Base-by-base conservation (phyloP, 2,113 vertebrate species). In the Periophthalmodon schlosseri region DNA sequence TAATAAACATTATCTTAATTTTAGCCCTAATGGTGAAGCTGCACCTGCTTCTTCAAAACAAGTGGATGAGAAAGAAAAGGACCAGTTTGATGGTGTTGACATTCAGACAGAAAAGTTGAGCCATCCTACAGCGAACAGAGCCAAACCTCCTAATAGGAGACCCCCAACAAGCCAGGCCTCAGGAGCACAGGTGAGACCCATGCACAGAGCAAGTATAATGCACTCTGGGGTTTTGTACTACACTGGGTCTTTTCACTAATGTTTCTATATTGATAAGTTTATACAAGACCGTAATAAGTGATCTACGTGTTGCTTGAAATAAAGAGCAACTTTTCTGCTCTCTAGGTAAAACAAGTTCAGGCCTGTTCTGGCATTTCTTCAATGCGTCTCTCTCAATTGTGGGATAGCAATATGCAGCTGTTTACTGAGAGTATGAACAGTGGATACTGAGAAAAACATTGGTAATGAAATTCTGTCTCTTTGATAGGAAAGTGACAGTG, bases 81-180 rank as follows among this genome's bases (percentile, higher is more conserved):
- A 92, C 18, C 77, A 90, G 61, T 94, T 95, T 76, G 92, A 94
- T 8, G 86, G 84, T 8, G 16, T 94, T 33, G 90, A 92, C 1
- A 81, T 93, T 61, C 77, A 80, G 36, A 82, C 88, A n/a, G 87
- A 88, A 28, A 94, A 93, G 84, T 87, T 94, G 67, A 93, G 15
- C 73, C 94, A 94, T 73, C 94, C 92, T 4, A 95, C 94, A 13
- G 93, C 91, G 39, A 91, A 90, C 87, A 85, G 94, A 84, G 94
- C 92, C 64, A 95, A 94, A 75, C 93, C 93, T 7, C 94, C 93
- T 0, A 86, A 91, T 46, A 91, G 93, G 70, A 91, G 94, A 89
- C 94, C 91, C 0, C 94, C 94, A 0, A 81, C 92, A 33, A 83
- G 66, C 50, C 78, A 76, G 21, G 61, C 23, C 36, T 18, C 75